A percentile compares a stretch with the other conserved stretches of the same genome.
These are phyloP conservation scores for Isoperla grammatica DNA, from an alignment of 2,888 invertebrate genomes.

Conservation along the genomic window DNA sequence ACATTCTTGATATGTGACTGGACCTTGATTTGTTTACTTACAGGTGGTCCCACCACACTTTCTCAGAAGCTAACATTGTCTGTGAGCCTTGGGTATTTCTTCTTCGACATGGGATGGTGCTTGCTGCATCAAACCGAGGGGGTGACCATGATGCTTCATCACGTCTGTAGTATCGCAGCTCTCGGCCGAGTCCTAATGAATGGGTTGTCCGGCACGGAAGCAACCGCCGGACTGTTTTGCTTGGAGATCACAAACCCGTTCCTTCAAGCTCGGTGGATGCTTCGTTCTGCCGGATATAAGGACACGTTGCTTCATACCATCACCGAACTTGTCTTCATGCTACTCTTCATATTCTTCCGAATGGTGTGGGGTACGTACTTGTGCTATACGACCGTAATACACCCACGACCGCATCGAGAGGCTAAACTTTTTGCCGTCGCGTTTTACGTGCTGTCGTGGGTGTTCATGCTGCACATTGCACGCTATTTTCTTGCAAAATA, in stretches of 20 bases:
- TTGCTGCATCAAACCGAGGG: constrained; percentile 49
- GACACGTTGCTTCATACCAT: constrained; percentile 44
- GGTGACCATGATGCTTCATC: constrained; percentile 52
- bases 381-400: constrained; percentile 43
- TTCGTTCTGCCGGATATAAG: constrained; percentile 49
- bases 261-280: constrained; percentile 57
- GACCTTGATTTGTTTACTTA: too few species aligned
- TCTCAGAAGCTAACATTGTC: constrained; percentile 47
- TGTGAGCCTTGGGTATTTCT: constrained; percentile 58
- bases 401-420: constrained; percentile 43
- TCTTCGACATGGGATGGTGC: constrained; percentile 57
- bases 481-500: constrained; percentile 46
- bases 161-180: constrained; percentile 48
- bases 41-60: constrained; percentile 36
- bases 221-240: constrained; percentile 45
- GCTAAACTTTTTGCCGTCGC: constrained; percentile 35
- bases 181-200: constrained; percentile 49
- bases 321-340: constrained; percentile 50
- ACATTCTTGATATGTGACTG: too few species aligned
- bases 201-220: constrained; percentile 36
- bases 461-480: constrained; percentile 46
- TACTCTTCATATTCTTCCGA: constrained; percentile 48
- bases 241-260: constrained; percentile 59
- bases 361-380: constrained; percentile 50
- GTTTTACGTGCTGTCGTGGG: constrained; percentile 46